phyloP scores from a whole-genome alignment of 37 sponge, comb jelly and placozoan genomes.

The Eunapius fragilis region DNA sequence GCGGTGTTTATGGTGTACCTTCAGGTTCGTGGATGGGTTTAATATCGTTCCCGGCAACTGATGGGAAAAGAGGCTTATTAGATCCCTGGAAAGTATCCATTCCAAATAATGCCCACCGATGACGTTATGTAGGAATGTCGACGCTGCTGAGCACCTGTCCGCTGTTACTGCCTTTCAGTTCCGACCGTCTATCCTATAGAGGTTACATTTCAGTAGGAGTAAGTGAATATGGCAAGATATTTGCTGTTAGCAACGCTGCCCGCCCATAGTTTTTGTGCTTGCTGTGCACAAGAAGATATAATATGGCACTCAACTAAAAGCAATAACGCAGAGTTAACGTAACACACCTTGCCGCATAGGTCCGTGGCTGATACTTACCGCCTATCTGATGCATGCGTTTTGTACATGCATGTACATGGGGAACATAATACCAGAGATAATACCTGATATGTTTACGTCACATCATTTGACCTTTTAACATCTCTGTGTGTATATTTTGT shows the following conservation, averaged over 20 bases:
- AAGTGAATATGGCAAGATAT: background rate
- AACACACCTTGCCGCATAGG: too few species aligned
- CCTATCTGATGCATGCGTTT: too few species aligned
- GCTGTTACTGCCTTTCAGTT: conserved; percentile 14
- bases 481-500: background rate
- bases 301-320: too few species aligned
- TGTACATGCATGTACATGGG: too few species aligned
- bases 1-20: background rate
- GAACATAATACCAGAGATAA: too few species aligned
- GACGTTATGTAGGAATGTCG: background rate
- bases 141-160: background rate
- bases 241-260: too few species aligned
- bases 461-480: background rate
- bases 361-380: too few species aligned
- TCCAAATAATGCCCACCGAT: background rate
- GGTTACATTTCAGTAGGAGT: conserved; percentile 20
- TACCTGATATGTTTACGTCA: too few species aligned
- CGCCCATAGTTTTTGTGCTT: too few species aligned
- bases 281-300: too few species aligned
- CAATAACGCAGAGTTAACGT: too few species aligned
- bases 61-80: conserved; percentile 26
- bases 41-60: background rate
- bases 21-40: background rate
- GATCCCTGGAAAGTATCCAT: background rate
- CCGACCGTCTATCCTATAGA: background rate